These are phyloP conservation scores for Lasioglossum leucozonium DNA, from an alignment of 2,888 invertebrate genomes.

Conservation along the genomic window DNA sequence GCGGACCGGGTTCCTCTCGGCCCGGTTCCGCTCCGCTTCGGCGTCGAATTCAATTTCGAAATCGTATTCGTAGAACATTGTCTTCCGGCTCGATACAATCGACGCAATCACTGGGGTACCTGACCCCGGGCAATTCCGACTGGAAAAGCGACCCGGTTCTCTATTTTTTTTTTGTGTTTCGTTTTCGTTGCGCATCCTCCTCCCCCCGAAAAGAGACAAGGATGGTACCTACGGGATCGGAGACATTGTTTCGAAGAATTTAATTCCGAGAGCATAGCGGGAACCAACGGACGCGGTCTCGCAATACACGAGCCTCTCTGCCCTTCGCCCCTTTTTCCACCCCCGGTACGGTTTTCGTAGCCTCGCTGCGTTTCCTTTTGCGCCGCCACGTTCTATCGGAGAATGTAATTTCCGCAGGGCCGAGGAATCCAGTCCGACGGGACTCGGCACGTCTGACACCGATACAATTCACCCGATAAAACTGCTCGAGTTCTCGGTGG, in stretches of 20 bases:
- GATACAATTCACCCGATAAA: constrained; percentile 78
- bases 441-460: constrained; percentile 76
- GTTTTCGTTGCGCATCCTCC: not conserved
- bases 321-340: constrained; percentile 36
- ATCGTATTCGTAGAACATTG: constrained; percentile 22
- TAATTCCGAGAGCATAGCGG: constrained; percentile 64
- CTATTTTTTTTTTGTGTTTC: not conserved
- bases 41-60: constrained; percentile 26
- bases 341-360: constrained; percentile 41
- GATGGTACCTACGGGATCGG: constrained; percentile 19
- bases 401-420: constrained; percentile 79
- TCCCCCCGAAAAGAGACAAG: not conserved
- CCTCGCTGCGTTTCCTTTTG: constrained; percentile 38
- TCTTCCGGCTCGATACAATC: constrained; percentile 28
- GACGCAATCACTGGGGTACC: constrained; percentile 21
- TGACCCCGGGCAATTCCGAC: constrained; percentile 24
- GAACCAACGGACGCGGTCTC: constrained; percentile 33
- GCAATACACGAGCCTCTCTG: constrained; percentile 13
- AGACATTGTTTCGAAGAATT: constrained; percentile 73
- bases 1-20: not conserved
- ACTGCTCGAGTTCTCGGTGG: constrained; percentile 65
- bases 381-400: constrained; percentile 66
- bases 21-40: not conserved
- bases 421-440: constrained; percentile 73
- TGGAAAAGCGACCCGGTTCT: constrained; percentile 13